These are phyloP conservation scores for Cybosia mesomella DNA, from an alignment of 2,888 invertebrate genomes.

Conservation along the genomic window DNA sequence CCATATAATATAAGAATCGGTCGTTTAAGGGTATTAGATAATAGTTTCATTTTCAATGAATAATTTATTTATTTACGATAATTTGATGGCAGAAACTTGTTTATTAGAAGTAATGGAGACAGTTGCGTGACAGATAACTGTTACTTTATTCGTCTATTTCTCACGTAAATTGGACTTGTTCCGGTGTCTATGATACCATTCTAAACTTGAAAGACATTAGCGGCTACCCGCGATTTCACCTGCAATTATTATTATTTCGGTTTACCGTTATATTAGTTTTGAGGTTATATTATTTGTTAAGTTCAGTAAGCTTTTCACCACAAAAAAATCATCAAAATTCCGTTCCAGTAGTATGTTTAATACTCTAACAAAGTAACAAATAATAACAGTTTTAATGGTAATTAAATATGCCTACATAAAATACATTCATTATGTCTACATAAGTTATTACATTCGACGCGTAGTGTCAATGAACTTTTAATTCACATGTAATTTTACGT, in stretches of 20 bases:
- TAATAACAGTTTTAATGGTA: not conserved
- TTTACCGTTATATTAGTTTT: not conserved
- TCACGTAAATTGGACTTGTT: constrained; percentile 36
- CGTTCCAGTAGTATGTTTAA: not conserved
- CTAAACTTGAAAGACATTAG: not conserved
- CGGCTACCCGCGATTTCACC: not conserved
- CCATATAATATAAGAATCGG: no score
- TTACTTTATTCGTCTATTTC: constrained; percentile 45
- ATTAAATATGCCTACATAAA: not conserved
- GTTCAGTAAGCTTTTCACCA: no score
- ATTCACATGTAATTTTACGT: not conserved
- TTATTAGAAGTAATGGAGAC: constrained; percentile 47
- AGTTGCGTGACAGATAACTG: constrained; percentile 59
- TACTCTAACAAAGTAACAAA: not conserved
- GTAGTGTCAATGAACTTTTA: not conserved
- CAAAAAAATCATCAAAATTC: no score
- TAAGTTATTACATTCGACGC: not conserved
- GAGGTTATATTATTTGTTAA: not conserved
- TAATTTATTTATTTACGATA: constrained; percentile 31
- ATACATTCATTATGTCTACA: not conserved
- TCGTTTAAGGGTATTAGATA: no score
- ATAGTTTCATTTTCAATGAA: not conserved
- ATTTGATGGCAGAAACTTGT: constrained; percentile 57
- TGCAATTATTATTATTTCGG: not conserved
- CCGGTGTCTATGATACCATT: not conserved